Evolutionary conservation across 2,113 vertebrate genomes (phyloP), one percentile per base, ranked within the genome.

Genomic region (Blennius ocellaris): DNA sequence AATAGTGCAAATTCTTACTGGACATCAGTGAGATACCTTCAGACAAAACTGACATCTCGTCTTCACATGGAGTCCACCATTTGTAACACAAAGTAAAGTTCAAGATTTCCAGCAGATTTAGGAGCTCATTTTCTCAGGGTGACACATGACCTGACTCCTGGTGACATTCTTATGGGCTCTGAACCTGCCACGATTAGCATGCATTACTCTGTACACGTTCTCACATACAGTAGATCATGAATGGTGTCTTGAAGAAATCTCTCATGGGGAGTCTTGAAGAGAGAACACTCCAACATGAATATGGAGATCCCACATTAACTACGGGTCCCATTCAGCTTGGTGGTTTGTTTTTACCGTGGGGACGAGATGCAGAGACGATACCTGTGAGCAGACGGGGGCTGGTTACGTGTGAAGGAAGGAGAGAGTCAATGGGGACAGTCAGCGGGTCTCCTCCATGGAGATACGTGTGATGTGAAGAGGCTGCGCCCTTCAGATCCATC

Each of bases 371-470:
- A 6, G 56, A 69, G 17, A 37, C 10, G 9, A 9, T 90, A 97
- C 96, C 96, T 93, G 76, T 53, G 58, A 36, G 12, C 3, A 21
- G 84, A 1, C 90, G 54, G 0, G 57, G 48, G 39, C 45, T 71
- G 0, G 16, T 6, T 9, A 30, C 1, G 0, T 91, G 71, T 0
- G 60, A 68, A 0, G 85, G 87, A 1, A 94, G 88, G 75, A 96
- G 83, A 7, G 95, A 95, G 78, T 98, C 95, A 2, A n/a, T n/a
- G n/a, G n/a, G n/a, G n/a, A 93, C 93, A 0, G 93, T 92, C 15
- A 96, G 85, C 0, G 80, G 88, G 60, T 95, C 87, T 1, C 95
- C 95, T 2, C 96, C 97, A 71, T 93, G 85, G 52, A 99, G 89
- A 39, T 94, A 97, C 94, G 96, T 93, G 12, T 85, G 91, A 52